phyloP scores from a whole-genome alignment of 2,888 invertebrate genomes.

The Acanthosepion lycidas region DNA sequence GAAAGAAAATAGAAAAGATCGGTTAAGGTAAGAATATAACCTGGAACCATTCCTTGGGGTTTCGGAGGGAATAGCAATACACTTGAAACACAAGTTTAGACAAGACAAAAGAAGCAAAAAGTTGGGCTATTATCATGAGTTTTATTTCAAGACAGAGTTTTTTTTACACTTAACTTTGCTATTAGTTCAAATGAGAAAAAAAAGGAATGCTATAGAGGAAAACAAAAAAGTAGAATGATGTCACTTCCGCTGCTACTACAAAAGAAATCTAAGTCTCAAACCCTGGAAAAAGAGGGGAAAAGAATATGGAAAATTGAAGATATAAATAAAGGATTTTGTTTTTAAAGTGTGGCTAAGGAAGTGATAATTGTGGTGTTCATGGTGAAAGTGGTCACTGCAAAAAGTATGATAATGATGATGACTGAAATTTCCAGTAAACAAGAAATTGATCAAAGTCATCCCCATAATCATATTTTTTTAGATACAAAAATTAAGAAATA shows the following conservation, averaged over 20 bases:
- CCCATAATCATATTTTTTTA: too few species aligned
- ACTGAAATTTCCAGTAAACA: too few species aligned
- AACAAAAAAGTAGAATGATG: not conserved
- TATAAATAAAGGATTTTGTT: too few species aligned
- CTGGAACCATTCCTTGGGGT: not conserved
- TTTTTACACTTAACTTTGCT: not conserved
- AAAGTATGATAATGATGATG: too few species aligned
- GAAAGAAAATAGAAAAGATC: not conserved
- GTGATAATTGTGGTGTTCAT: too few species aligned
- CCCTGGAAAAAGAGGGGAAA: not conserved
- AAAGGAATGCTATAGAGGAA: not conserved
- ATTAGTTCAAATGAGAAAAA: not conserved
- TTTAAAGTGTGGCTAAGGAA: too few species aligned
- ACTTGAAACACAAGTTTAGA: not conserved
- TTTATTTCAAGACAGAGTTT: not conserved
- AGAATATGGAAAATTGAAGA: not conserved
- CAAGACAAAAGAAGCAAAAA: not conserved
- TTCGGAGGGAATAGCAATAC: not conserved
- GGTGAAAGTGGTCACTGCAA: too few species aligned
- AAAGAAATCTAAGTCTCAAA: too few species aligned
- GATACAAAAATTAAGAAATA: too few species aligned
- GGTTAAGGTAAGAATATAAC: not conserved
- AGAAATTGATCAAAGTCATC: too few species aligned
- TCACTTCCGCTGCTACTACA: too few species aligned
- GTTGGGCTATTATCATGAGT: not conserved